phyloP scores from a whole-genome alignment of 37 sponge, comb jelly and placozoan genomes.

The Halichondria panicea region DNA sequence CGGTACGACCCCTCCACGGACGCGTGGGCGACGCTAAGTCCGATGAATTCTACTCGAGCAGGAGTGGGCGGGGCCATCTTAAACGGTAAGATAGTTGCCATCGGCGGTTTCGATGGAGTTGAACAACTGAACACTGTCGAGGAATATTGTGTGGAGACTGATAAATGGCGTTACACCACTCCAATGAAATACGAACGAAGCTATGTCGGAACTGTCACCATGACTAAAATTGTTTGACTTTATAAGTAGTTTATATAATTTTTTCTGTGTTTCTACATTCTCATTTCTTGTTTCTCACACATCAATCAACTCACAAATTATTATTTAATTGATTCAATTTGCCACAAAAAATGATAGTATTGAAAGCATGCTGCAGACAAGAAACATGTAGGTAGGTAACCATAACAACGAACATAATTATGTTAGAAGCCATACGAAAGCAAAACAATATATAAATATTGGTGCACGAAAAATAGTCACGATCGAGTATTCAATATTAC shows the following conservation, averaged over 20 bases:
- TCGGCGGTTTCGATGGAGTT: constrained; percentile 41
- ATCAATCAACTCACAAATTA: not conserved
- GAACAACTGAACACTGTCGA: constrained; percentile 44
- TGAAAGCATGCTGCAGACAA: too few species aligned
- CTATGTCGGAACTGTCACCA: constrained; percentile 33
- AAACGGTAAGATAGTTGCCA: constrained; percentile 27
- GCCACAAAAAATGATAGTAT: too few species aligned
- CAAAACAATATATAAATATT: not conserved
- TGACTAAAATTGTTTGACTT: constrained; percentile 27
- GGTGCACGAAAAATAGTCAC: not conserved
- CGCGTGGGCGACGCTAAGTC: constrained; percentile 13
- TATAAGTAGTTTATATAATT: not conserved
- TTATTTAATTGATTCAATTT: too few species aligned
- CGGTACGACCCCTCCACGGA: constrained; percentile 15
- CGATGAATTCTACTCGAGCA: constrained; percentile 40
- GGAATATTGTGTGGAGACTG: constrained; percentile 25
- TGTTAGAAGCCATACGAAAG: too few species aligned
- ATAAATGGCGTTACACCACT: constrained; percentile 27
- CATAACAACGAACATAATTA: too few species aligned
- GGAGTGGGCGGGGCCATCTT: constrained; percentile 41
- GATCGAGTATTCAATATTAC: not conserved
- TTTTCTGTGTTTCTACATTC: not conserved
- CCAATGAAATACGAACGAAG: constrained; percentile 38
- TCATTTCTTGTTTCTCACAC: not conserved
- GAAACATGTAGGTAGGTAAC: too few species aligned